Evolutionary conservation across 2,113 vertebrate species (phyloP), one percentile per base, ranked within the genome.

Genomic region (Scortum barcoo): DNA sequence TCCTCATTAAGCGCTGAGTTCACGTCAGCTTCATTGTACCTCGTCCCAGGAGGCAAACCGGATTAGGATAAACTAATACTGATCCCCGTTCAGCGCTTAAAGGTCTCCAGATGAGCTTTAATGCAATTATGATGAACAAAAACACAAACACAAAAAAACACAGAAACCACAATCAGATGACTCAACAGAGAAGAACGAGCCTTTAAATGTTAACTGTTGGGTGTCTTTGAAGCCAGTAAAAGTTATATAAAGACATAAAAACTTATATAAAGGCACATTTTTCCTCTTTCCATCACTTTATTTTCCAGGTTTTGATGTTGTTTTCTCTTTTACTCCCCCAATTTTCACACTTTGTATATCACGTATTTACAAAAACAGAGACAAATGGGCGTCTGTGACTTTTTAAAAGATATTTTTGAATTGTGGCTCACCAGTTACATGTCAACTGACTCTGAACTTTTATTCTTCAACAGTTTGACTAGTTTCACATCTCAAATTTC

Each of bases 61-160:
- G 54, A 71, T 86, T 78, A 77, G 30, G 19, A 44, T 51, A 48
- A 80, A 75, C 65, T 57, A 56, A 81, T 30, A 36, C 19, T 68
- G 44, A 50, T 73, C 65, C 17, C 51, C 13, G 2, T n/a, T 65
- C 50, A 66, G 54, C 5, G 60, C 56, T 46, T 14, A 51, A 65
- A 67, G 72, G 61, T 80, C 70, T 62, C 57, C 38, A 65, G 24
- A 20, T 61, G 71, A 76, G n/a, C 1, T 62, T 67, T 73, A 69
- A 73, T 51, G 40, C 20, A 74, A 53, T 85, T 58, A 70, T 24
- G 20, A 58, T 38, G 3, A n/a, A 70, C 12, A 76, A 60, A 19
- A 14, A 42, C 6, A 10, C 30, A 54, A 65, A 28, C 40, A 42
- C 44, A 51, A 2, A 36, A 19, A 40, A 17, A n/a, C n/a, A n/a